A percentile compares a stretch with the other conserved stretches of the same genome.
Conservation (phyloP, 2,797 vertebrate species). For the Phrynocephalus forsythii region DNA sequence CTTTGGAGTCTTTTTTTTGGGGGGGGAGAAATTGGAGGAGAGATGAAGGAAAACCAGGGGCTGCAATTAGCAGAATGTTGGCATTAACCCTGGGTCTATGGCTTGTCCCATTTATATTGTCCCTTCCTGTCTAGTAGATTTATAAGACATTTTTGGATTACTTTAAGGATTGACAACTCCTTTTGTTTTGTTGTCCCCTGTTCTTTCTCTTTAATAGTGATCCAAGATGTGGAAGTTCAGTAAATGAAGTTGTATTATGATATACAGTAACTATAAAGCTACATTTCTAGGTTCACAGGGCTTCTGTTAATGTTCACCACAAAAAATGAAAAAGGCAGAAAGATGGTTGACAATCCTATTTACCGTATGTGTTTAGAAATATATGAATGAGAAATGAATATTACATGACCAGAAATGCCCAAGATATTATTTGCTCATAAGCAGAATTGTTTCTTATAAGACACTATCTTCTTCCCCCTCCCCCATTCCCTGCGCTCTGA, state of each 20-base stretch:
- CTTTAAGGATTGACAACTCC: neutral
- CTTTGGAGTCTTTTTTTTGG: neutral
- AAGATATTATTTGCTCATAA: slow-evolving; percentile 15
- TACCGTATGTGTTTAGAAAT: neutral
- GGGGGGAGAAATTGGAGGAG: neutral
- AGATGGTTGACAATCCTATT: neutral
- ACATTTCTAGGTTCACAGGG: neutral
- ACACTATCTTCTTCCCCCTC: slow-evolving; percentile 3
- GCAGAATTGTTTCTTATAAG: slow-evolving; percentile 62
- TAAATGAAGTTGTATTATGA: neutral
- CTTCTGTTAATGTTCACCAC: no score
- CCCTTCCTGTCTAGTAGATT: neutral
- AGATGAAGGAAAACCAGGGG: neutral
- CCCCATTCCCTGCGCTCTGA: slow-evolving; percentile 11
- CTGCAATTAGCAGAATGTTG: neutral
- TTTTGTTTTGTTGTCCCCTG: neutral
- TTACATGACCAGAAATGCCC: neutral
- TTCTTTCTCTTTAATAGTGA: neutral
- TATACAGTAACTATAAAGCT: neutral
- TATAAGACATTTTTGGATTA: neutral
- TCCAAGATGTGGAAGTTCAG: neutral
- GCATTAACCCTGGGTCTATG: neutral
- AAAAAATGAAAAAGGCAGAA: neutral
- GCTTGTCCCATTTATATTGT: no score
- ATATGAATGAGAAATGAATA: neutral